Conservation (phyloP, 2,113 vertebrate species). For the Aspidoscelis tigris region DNA sequence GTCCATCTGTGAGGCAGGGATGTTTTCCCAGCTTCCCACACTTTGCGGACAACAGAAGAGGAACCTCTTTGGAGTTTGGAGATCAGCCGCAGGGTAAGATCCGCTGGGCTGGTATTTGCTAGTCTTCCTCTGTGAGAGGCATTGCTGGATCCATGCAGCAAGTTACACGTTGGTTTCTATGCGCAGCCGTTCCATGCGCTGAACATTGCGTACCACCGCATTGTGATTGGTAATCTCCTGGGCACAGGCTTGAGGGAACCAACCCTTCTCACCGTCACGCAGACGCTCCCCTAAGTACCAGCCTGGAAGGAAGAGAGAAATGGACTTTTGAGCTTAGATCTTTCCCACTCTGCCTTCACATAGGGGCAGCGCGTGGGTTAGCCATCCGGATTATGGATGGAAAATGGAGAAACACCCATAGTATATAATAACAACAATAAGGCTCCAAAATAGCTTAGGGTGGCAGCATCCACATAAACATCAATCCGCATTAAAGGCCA, state of each 20-base stretch:
- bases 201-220: constrained; percentile 85
- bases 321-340: no score
- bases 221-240: constrained; percentile 84
- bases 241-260: constrained; percentile 88
- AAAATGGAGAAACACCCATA: no score
- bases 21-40: no score
- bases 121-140: not conserved
- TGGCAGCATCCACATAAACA: no score
- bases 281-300: constrained; percentile 90
- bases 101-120: fast-evolving
- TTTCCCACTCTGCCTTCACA: no score
- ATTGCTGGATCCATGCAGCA: fast-evolving
- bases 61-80: not conserved
- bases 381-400: no score
- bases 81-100: fast-evolving
- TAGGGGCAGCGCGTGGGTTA: no score
- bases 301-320: constrained; percentile 58
- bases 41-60: no score
- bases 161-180: constrained; percentile 85
- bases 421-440: no score
- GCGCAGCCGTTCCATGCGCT: constrained; percentile 90
- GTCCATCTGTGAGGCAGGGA: no score
- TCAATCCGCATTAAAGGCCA: no score
- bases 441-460: no score
- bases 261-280: constrained; percentile 87